A percentile compares a stretch with the other conserved stretches of the same genome.
Conservation (phyloP, 2,888 invertebrate species). For the Onthophagus sagittarius region DNA sequence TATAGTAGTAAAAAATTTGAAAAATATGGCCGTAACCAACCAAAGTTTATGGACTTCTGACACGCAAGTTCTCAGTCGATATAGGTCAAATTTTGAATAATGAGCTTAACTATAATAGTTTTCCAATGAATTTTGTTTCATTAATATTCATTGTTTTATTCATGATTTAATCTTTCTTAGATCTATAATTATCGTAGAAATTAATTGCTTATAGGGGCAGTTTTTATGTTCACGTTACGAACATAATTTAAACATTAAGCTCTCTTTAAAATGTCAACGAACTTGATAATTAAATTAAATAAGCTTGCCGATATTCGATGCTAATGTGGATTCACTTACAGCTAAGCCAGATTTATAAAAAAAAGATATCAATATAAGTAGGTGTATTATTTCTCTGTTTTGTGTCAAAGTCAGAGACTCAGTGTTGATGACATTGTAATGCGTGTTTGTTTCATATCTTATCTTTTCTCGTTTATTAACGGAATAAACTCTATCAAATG, state of each 20-base stretch:
- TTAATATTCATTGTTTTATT: neutral
- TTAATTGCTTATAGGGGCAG: too few relatives aligned
- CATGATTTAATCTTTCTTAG: neutral
- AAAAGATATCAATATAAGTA: neutral
- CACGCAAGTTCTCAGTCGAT: neutral
- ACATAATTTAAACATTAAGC: neutral
- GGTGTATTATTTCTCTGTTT: neutral
- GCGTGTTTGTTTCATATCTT: neutral
- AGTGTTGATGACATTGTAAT: neutral
- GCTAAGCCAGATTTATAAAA: neutral
- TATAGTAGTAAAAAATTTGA: neutral
- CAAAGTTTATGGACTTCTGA: neutral
- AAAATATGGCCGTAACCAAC: neutral
- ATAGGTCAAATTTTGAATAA: neutral
- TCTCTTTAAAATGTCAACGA: neutral
- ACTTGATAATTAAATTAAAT: neutral
- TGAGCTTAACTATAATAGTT: neutral
- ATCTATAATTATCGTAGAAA: too few relatives aligned
- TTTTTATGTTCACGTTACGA: neutral
- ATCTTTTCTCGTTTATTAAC: neutral
- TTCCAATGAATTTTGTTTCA: neutral
- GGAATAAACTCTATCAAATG: neutral
- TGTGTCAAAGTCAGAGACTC: neutral
- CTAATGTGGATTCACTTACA: neutral
- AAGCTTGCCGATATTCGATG: neutral